Base-by-base conservation (phyloP, 2,113 vertebrate species). In the Climacteris rufus region DNA sequence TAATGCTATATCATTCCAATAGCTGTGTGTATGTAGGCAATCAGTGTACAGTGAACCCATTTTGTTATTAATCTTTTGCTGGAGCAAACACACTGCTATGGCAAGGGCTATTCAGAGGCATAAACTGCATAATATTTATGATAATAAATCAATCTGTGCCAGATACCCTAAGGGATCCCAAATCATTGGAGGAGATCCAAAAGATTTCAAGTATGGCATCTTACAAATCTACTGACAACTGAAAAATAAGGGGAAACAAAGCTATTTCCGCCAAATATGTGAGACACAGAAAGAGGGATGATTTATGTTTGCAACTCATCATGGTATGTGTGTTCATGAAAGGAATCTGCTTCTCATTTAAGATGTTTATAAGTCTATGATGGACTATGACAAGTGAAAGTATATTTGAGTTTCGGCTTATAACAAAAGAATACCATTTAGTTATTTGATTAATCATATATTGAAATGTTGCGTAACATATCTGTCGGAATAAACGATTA, bases 1-100 rank as follows among this genome's bases (percentile, higher is more conserved):
- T 96, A 96, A 91, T 71, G 89, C 82, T 98, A 35, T 91, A 93
- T 98, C 96, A 96, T 96, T 92, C 59, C 91, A 80, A 65, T 88
- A 95, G 95, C 92, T 93, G 87, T 2, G 4, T 89, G 87, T 93
- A 85, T 75, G 92, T 49, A 94, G 91, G 92, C 87, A 96, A 45
- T 71, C 90, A 95, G 76, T 69, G 81, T 92, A 97, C 93, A 81
- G 84, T 83, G 61, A 97, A 76, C 63, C 75, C 61, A 24, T 82
- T 91, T 69, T 47, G 74, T 77, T 87, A 87, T 97, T 96, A 96
- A 96, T 96, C 93, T 95, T 92, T 87, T 82, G 52, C 53, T 89
- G 54, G 63, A 95, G 66, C 68, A 53, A 87, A 68, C 66, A 61
- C 66, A 40, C 57, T 83, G 50, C 70, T 90, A 70, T 44, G 77